Evolutionary conservation across 2,888 invertebrate genomes (phyloP).

Genomic region (Drosophila seclusa): DNA sequence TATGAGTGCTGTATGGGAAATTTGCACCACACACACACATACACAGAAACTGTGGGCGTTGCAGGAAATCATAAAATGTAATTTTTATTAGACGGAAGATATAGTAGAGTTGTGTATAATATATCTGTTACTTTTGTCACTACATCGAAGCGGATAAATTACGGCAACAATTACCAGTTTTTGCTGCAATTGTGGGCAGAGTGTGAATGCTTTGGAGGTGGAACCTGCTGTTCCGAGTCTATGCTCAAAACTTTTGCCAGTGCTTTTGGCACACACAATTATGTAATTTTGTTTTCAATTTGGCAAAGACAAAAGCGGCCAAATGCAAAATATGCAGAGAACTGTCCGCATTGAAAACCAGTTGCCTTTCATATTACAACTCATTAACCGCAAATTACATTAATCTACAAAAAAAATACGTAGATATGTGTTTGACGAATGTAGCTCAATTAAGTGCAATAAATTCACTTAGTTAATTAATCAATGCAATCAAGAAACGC

Average conservation of each 20-base stretch:
- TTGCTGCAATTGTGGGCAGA: slow-evolving; percentile 64
- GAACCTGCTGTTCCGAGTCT: slow-evolving; percentile 34
- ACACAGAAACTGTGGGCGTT: slow-evolving; percentile 48
- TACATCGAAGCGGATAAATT: slow-evolving; percentile 48
- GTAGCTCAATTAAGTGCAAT: slow-evolving; percentile 55
- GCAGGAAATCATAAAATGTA: slow-evolving; percentile 74
- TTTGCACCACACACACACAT: slow-evolving; percentile 24
- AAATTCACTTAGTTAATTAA: slow-evolving; percentile 68
- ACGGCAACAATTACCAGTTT: slow-evolving; percentile 63
- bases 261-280: slow-evolving; percentile 45
- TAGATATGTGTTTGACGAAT: slow-evolving; percentile 48
- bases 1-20: slow-evolving; percentile 48
- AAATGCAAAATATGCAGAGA: slow-evolving; percentile 33
- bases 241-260: slow-evolving; percentile 14
- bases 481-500: slow-evolving; percentile 44
- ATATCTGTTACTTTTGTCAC: slow-evolving; percentile 61
- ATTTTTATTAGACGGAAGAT: slow-evolving; percentile 76
- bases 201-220: slow-evolving; percentile 66
- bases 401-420: slow-evolving; percentile 16
- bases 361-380: slow-evolving; percentile 38
- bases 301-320: slow-evolving; percentile 37
- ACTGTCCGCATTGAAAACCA: slow-evolving; percentile 27
- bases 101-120: slow-evolving; percentile 39
- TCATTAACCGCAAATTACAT: slow-evolving; percentile 22
- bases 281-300: slow-evolving; percentile 61